Evolutionary conservation across 2,888 invertebrate species (phyloP).

Genomic region (Epinotia ramella): DNA sequence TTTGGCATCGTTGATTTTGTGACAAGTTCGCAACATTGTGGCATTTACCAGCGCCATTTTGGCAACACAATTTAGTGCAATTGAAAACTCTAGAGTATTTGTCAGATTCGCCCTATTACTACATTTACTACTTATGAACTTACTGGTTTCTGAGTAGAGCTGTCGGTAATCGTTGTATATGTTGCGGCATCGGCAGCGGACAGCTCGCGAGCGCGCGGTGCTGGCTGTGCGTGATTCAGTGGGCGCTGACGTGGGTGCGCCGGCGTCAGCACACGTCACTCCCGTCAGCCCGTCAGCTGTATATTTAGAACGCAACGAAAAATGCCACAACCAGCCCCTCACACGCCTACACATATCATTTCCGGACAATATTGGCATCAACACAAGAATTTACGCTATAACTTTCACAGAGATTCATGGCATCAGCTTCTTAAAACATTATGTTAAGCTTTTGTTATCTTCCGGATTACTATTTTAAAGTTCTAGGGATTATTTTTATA

Average conservation of each 20-base stretch:
- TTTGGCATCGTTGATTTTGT: no score
- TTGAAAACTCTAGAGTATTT: no score
- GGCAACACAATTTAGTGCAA: no score
- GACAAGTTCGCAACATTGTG: no score
- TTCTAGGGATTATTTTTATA: slow-evolving; percentile 15
- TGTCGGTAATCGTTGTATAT: no score
- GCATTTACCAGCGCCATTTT: no score
- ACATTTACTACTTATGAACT: no score
- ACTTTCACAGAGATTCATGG: slow-evolving; percentile 27
- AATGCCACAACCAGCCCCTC: slow-evolving; percentile 51
- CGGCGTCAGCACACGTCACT: slow-evolving; percentile 75
- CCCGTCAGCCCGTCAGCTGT: slow-evolving; percentile 64
- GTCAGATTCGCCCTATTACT: no score
- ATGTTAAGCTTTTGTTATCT: slow-evolving; percentile 22
- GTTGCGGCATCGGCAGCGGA: no score
- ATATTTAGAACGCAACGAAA: slow-evolving; percentile 77
- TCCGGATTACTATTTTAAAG: slow-evolving; percentile 35
- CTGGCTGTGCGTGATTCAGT: slow-evolving; percentile 70
- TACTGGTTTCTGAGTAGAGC: no score
- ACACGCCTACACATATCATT: slow-evolving; percentile 68
- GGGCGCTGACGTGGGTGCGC: slow-evolving; percentile 71
- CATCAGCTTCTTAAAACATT: slow-evolving; percentile 26
- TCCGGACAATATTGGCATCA: slow-evolving; percentile 71
- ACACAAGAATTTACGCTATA: slow-evolving; percentile 55
- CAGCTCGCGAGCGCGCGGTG: background rate